A percentile compares a stretch with the other conserved stretches of the same genome.
Conservation (phyloP, 2,797 vertebrate genomes). For the Scyliorhinus canicula region DNA sequence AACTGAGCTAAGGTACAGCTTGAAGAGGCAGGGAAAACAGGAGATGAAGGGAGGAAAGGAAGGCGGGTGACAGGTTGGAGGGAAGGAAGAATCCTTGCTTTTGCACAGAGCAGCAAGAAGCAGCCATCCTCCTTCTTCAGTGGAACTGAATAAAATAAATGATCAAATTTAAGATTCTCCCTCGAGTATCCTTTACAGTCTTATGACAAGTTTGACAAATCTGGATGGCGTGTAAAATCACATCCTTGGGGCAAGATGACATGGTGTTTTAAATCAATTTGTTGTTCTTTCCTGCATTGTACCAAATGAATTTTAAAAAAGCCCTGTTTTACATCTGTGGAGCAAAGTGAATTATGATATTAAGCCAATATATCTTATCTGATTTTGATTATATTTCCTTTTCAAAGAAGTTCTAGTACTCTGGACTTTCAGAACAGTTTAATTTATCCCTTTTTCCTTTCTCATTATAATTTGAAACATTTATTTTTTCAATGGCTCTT, state of each 20-base stretch:
- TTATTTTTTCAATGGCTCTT: background rate
- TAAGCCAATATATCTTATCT: slow-evolving; percentile 14
- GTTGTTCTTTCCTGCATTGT: background rate
- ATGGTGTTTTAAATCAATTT: slow-evolving; percentile 23
- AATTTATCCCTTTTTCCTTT: slow-evolving; percentile 28
- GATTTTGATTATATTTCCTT: slow-evolving; percentile 18
- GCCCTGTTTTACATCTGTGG: background rate
- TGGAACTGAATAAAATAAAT: background rate
- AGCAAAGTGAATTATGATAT: slow-evolving; percentile 20
- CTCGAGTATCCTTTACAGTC: background rate
- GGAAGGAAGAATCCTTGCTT: background rate
- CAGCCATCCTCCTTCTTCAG: background rate
- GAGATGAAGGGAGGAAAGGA: background rate
- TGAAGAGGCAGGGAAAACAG: background rate
- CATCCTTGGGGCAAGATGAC: background rate
- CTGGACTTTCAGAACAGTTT: slow-evolving; percentile 17
- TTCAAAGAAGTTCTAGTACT: background rate
- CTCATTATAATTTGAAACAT: slow-evolving; percentile 31
- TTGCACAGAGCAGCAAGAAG: background rate
- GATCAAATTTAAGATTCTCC: slow-evolving; percentile 19
- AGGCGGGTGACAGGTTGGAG: background rate
- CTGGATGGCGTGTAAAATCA: background rate
- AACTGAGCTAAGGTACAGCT: too few species aligned
- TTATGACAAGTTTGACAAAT: background rate
- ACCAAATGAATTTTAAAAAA: background rate